Evolutionary conservation across 1,140 invertebrate species (phyloP).

Genomic region (Chrysomallon squamiferum): DNA sequence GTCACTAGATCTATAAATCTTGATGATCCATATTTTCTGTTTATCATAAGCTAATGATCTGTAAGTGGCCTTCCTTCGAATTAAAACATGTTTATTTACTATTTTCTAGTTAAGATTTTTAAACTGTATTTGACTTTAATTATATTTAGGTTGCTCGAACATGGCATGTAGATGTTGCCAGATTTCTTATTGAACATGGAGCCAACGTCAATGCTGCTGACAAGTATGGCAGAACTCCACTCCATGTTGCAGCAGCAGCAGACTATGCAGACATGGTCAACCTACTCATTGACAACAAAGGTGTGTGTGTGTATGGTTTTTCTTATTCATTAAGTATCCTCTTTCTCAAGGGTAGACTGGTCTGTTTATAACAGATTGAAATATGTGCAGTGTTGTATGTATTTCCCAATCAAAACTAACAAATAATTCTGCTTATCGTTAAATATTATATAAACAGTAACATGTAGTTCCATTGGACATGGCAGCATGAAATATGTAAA

Average conservation of each 20-base stretch:
- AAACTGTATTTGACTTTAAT: not conserved
- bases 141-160: conserved; percentile 31
- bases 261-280: conserved; percentile 53
- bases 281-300: conserved; percentile 36
- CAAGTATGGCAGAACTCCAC: conserved; percentile 46
- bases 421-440: no score
- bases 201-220: conserved; percentile 47
- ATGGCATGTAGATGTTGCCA: conserved; percentile 49
- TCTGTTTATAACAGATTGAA: no score
- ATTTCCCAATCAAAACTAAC: no score
- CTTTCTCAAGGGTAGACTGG: no score
- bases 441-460: no score
- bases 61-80: not conserved
- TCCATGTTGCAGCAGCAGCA: conserved; percentile 53
- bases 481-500: no score
- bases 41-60: not conserved
- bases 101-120: not conserved
- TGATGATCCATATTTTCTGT: not conserved
- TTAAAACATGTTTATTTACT: not conserved
- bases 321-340: no score
- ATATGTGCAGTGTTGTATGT: no score
- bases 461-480: no score
- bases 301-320: no score
- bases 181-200: conserved; percentile 43
- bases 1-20: not conserved